Base-by-base conservation (phyloP, 92 coral and sea anemone species). In the Palythoa caribaeorum region DNA sequence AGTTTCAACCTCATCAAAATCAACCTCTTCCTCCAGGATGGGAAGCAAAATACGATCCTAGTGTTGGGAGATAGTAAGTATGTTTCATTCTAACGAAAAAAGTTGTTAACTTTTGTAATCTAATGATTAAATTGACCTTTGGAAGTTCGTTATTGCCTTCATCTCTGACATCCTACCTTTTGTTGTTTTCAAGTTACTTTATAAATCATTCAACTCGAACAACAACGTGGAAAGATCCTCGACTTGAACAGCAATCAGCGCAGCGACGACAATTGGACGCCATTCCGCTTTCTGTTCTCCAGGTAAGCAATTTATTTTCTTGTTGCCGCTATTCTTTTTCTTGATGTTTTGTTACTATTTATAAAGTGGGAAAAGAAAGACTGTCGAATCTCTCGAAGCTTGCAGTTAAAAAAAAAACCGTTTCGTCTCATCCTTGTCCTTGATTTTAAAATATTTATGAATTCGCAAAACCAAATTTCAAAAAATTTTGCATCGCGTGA, bases 151-250 rank as follows among this genome's bases (percentile, higher is more conserved):
- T 28, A 28, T 28, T 28, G 28, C 28, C 28, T 14, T 35, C 19
- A 8, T 21, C 19, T 21, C 12, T 35, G 10, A 3, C 15, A 0
- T 0, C n/a, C 19, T 17, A 19, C 15, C 19, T 38, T 28, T 9
- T 63, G 9, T 38, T 38, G 38, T 28, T 85, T 60, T 73, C 2
- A 84, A 96, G 99, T 63, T 96, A 96, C 79, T 96, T 96, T 77
- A 91, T 96, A 16, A 90, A 96, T 66, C 99, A 96, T 88, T 72
- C 83, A 7, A 91, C 98, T 9, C 91, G 93, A 54, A 78, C 84
- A 47, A 96, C 99, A 55, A 76, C 96, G 80, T 96, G 99, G 99
- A 73, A 77, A 52, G 99, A 96, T 63, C 99, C 99, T 10, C 83
- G 99, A 72, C 50, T 88, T 50, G 85, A 55, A 47, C 39, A 20